A percentile compares a stretch with the other conserved stretches of the same genome.
Conservation (phyloP, 2,888 invertebrate genomes). For the Exocentrus adspersus region DNA sequence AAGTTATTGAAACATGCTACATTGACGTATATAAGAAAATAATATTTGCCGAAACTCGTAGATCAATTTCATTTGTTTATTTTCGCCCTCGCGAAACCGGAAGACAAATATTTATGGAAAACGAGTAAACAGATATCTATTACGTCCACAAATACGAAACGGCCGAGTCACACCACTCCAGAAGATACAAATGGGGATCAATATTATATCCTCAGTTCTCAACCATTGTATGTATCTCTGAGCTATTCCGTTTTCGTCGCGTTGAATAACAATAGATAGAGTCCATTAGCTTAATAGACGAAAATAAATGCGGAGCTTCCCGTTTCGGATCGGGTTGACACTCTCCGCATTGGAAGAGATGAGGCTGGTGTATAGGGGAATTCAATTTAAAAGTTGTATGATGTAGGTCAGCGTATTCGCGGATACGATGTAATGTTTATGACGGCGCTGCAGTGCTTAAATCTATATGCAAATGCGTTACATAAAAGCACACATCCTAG, state of each 20-base stretch:
- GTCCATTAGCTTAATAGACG: neutral
- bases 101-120: conserved; percentile 14
- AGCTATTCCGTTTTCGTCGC: neutral
- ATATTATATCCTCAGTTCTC: neutral
- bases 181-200: neutral
- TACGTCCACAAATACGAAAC: conserved; percentile 14
- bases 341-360: neutral
- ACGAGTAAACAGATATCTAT: conserved; percentile 16
- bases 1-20: too few species aligned
- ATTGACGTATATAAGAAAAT: too few species aligned
- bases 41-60: neutral
- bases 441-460: neutral
- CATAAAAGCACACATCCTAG: neutral
- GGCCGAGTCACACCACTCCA: neutral
- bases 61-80: conserved; percentile 8
- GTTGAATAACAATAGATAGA: neutral
- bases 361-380: neutral
- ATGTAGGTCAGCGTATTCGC: neutral
- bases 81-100: neutral
- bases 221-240: neutral
- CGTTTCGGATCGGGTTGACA: neutral
- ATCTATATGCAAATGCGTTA: conserved; percentile 1
- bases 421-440: neutral
- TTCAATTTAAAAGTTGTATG: neutral
- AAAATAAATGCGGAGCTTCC: neutral